phyloP scores from a whole-genome alignment of 2,888 invertebrate genomes.

The Apodemia hepburni region DNA sequence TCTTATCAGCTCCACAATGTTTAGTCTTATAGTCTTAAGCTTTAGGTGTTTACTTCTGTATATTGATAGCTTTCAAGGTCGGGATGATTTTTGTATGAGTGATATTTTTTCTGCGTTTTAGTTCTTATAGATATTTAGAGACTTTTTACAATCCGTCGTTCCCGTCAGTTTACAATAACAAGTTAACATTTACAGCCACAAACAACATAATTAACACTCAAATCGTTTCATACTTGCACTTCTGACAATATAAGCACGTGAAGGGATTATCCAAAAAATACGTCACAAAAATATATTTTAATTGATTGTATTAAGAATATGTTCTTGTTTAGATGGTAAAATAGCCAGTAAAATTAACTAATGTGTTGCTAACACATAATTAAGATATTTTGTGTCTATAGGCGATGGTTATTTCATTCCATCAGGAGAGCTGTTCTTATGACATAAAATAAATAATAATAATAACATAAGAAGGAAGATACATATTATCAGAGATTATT shows the following conservation, averaged over 20 bases:
- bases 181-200: neutral
- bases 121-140: neutral
- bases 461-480: no score
- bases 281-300: neutral
- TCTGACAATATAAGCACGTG: neutral
- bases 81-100: neutral
- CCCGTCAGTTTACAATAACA: neutral
- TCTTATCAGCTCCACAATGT: neutral
- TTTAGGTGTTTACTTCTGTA: neutral
- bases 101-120: neutral
- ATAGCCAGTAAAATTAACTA: no score
- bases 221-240: conserved; percentile 6
- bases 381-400: no score
- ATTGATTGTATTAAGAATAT: no score
- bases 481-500: no score
- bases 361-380: no score
- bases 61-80: neutral
- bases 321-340: no score
- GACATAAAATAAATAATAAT: no score
- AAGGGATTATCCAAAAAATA: conserved; percentile 7
- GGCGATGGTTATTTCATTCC: no score
- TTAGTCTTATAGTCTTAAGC: neutral
- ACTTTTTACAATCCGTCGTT: neutral
- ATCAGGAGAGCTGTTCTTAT: no score
- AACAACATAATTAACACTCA: neutral